A percentile compares a stretch with the other conserved stretches of the same genome.
Evolutionary conservation across 2,113 vertebrate species (phyloP).

Genomic region (Semnornis frantzii): DNA sequence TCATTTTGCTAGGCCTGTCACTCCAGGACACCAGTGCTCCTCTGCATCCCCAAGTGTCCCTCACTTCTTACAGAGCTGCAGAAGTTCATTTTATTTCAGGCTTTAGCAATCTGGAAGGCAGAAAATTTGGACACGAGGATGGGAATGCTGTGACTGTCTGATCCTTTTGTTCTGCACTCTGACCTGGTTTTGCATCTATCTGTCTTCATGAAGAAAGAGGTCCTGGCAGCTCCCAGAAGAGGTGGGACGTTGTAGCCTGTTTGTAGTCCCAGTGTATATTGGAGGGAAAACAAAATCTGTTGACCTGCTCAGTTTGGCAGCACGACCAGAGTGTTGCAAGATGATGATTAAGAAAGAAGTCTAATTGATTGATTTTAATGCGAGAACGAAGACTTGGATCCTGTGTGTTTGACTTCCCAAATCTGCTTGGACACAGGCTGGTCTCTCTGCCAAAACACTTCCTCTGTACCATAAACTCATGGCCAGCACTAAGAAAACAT

Average conservation of each 20-base stretch:
- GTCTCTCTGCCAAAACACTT: not conserved
- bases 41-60: not conserved
- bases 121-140: not conserved
- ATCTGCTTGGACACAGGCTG: not conserved
- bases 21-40: not conserved
- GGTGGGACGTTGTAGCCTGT: not conserved
- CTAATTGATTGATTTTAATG: not conserved
- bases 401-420: not conserved
- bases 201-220: not conserved
- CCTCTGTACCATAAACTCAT: not conserved
- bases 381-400: constrained; percentile 15
- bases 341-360: not conserved
- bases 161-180: not conserved
- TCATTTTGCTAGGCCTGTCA: not conserved
- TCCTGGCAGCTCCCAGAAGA: not conserved
- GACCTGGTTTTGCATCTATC: not conserved
- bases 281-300: not conserved
- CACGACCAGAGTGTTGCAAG: constrained; percentile 14
- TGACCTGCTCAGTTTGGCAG: constrained; percentile 23
- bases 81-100: not conserved
- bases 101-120: not conserved
- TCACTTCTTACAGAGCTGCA: not conserved
- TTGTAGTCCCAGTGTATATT: not conserved
- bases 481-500: not conserved
- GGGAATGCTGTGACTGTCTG: not conserved